These are phyloP conservation scores for Tetrao urogallus DNA, from an alignment of 2,113 vertebrate genomes.

Conservation along the genomic window DNA sequence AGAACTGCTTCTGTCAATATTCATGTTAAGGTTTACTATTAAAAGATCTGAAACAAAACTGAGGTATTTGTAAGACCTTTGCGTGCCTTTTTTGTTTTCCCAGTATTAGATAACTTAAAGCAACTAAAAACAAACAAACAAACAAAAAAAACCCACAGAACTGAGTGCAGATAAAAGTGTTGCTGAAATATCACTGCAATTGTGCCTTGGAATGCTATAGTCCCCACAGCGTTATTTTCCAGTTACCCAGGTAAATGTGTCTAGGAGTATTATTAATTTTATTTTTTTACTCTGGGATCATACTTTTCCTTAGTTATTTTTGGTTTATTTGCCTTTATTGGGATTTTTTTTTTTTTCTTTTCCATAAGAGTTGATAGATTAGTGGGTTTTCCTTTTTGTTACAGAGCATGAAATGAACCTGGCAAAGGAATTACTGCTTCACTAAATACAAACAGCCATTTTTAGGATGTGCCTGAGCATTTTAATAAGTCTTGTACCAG, in stretches of 20 bases:
- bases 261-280: background rate
- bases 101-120: background rate
- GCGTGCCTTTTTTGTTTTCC: background rate
- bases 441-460: background rate
- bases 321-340: background rate
- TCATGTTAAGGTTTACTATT: background rate
- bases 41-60: background rate
- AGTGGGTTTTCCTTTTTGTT: background rate
- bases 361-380: background rate
- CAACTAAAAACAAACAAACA: background rate
- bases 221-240: background rate
- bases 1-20: background rate
- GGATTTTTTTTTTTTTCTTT: background rate
- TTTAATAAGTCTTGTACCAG: slow-evolving; percentile 1
- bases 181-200: background rate
- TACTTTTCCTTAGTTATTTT: background rate
- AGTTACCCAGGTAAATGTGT: background rate
- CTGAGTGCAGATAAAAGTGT: background rate
- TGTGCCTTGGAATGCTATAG: background rate
- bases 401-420: background rate
- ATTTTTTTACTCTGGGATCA: background rate
- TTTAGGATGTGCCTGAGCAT: background rate
- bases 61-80: background rate
- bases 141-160: background rate
- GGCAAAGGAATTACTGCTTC: background rate